Evolutionary conservation across 2,888 invertebrate species (phyloP), one percentile per base, ranked within the genome.

Genomic region (Gryllus longicercus): DNA sequence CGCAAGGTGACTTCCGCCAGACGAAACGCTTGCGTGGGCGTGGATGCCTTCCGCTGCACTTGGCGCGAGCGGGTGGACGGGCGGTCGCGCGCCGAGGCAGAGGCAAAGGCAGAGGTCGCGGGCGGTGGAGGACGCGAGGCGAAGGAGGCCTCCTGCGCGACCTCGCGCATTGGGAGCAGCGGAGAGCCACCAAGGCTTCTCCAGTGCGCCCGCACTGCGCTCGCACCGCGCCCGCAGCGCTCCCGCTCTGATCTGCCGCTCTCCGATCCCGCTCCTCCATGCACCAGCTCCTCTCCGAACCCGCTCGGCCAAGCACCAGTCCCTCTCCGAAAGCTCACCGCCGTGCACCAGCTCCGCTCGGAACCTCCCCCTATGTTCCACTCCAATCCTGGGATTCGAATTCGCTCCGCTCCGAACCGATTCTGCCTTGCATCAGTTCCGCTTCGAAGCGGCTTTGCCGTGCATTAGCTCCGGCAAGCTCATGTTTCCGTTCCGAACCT

Each of bases 181-280:
- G 63, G 63, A n/a, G 63, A 63, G 63, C 63, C 63, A 11, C 63
- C 63, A 63, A 63, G 63, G 63, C 63, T 63, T n/a, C 63, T 63
- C 63, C 63, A 63, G 14, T 63, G 16, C 16, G n/a, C 16, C 63
- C 16, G 16, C 63, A 18, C n/a, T 5, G 16, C n/a, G 16, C 51
- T 11, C 12, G 51, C 51, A 11, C 16, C 51, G 16, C 16, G 11
- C 51, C 51, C 12, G 16, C 63, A 63, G 14, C 11, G 16, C 16
- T 5, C 4, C 63, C 16, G 16, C 63, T 8, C n/a, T 8, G 16
- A 38, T 38, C 38, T 5, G 38, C 38, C 5, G 16, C 63, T 18
- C n/a, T 11, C 63, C 38, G 38, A 38, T 8, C 38, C 38, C 38
- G 8, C 8, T 8, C 38, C 38, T 5, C 5, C 8, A 8, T 38